Evolutionary conservation across 2,888 invertebrate species (phyloP).

Genomic region (Dynastes grantii): DNA sequence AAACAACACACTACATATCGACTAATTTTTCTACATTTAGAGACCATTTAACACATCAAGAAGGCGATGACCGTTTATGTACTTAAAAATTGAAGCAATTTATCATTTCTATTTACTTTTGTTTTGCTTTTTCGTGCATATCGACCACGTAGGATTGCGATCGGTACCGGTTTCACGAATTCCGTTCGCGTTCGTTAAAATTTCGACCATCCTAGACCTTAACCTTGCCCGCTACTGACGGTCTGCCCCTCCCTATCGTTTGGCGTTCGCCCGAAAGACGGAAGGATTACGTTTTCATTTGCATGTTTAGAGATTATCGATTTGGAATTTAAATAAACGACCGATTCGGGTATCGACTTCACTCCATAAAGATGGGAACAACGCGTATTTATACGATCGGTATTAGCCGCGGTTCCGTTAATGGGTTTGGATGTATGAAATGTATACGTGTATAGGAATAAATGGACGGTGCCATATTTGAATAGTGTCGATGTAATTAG

Average conservation of each 20-base stretch:
- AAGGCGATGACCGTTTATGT: no score
- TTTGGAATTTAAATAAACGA: constrained; percentile 25
- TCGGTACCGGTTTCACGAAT: constrained; percentile 4
- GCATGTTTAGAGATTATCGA: constrained; percentile 18
- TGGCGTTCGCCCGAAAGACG: no score
- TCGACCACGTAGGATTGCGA: neutral
- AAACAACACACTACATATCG: no score
- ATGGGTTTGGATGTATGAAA: neutral
- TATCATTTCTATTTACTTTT: no score
- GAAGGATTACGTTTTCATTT: constrained; percentile 16
- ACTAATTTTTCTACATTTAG: no score
- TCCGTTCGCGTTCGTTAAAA: constrained; percentile 8
- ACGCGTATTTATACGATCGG: neutral
- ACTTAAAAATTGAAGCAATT: no score
- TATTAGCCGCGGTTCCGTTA: constrained; percentile 7
- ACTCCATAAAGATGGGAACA: neutral
- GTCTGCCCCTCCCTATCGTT: neutral
- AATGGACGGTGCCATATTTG: no score
- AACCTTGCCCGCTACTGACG: neutral
- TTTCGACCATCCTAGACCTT: constrained; percentile 27
- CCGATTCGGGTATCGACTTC: neutral
- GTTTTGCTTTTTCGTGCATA: no score
- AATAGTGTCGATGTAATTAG: no score
- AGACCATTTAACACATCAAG: no score
- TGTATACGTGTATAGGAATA: neutral